A percentile compares a stretch with the other conserved stretches of the same genome.
phyloP scores from a whole-genome alignment of 2,113 vertebrate genomes.

The Gadus macrocephalus region DNA sequence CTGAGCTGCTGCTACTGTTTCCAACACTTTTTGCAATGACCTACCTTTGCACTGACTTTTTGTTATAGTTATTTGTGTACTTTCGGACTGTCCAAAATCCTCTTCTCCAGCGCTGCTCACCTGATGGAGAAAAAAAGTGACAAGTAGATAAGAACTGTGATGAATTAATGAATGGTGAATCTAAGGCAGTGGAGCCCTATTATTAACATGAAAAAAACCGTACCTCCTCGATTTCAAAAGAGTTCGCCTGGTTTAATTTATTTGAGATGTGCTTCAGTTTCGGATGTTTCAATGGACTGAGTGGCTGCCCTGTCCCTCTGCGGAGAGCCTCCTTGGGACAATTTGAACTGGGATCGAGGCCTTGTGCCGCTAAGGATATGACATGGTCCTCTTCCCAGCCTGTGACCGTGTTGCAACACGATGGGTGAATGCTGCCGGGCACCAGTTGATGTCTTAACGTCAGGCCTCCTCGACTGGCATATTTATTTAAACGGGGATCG shows the following conservation, averaged over 20 bases:
- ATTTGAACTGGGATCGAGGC: slow-evolving; percentile 10
- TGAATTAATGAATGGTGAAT: background rate
- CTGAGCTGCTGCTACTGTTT: no score
- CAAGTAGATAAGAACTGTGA: background rate
- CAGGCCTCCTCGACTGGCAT: background rate
- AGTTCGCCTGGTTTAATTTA: slow-evolving; percentile 56
- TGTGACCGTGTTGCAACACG: slow-evolving; percentile 62
- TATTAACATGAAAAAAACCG: background rate
- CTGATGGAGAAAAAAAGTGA: slow-evolving; percentile 34
- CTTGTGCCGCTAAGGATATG: slow-evolving; percentile 9
- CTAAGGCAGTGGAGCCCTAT: background rate
- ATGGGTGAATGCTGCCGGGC: background rate
- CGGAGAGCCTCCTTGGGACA: slow-evolving; percentile 8
- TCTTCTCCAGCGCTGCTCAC: slow-evolving; percentile 70
- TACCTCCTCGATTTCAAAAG: slow-evolving; percentile 78
- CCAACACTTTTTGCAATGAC: background rate
- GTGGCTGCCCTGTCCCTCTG: slow-evolving; percentile 12
- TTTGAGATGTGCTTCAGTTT: slow-evolving; percentile 18
- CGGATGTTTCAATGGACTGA: slow-evolving; percentile 36
- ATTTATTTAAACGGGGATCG: background rate
- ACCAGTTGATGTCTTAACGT: background rate
- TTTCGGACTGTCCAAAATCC: slow-evolving; percentile 50
- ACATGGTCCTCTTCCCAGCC: slow-evolving; percentile 52
- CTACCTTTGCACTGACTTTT: slow-evolving; percentile 53
- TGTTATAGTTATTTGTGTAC: slow-evolving; percentile 21